These are phyloP conservation scores for Prosapia bicincta DNA, from an alignment of 2,888 invertebrate species.

Conservation along the genomic window DNA sequence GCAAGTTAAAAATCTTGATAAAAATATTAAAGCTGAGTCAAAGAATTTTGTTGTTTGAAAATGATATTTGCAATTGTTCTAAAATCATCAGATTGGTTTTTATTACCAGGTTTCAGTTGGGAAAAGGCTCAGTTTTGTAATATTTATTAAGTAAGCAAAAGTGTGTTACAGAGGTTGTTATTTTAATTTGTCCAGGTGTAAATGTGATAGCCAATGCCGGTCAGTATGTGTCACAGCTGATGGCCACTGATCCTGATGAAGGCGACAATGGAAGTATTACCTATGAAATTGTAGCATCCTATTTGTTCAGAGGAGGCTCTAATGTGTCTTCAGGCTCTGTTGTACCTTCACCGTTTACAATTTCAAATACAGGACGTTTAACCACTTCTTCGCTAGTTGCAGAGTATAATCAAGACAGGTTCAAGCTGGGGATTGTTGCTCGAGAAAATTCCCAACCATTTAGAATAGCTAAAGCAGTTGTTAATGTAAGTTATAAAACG, in stretches of 20 bases:
- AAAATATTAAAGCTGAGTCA: too few relatives aligned
- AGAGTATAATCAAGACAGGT: constrained; percentile 85
- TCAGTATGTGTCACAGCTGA: constrained; percentile 68
- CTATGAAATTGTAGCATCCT: constrained; percentile 77
- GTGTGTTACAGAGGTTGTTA: too few relatives aligned
- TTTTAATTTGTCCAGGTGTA: constrained; percentile 57
- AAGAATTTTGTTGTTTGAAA: too few relatives aligned
- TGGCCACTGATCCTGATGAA: constrained; percentile 78
- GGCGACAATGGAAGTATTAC: constrained; percentile 78
- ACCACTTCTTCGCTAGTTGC: constrained; percentile 78
- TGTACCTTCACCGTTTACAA: constrained; percentile 83
- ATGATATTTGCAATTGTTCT: too few relatives aligned
- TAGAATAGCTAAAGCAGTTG: constrained; percentile 69
- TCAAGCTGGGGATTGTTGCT: constrained; percentile 78
- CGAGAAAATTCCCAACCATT: constrained; percentile 77
- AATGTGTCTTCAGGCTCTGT: constrained; percentile 77
- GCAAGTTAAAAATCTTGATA: too few relatives aligned
- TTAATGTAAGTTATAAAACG: constrained; percentile 64
- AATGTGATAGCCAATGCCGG: constrained; percentile 75
- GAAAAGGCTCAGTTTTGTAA: too few relatives aligned
- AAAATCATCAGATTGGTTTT: too few relatives aligned
- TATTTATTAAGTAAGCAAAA: too few relatives aligned
- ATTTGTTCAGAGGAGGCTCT: constrained; percentile 65
- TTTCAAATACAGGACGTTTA: constrained; percentile 66
- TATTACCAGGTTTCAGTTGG: too few relatives aligned